Percentiles rank a stretch among this genome's conserved stretches.
Conservation (phyloP, 2,888 invertebrate genomes). For the Prenolepis imparis region DNA sequence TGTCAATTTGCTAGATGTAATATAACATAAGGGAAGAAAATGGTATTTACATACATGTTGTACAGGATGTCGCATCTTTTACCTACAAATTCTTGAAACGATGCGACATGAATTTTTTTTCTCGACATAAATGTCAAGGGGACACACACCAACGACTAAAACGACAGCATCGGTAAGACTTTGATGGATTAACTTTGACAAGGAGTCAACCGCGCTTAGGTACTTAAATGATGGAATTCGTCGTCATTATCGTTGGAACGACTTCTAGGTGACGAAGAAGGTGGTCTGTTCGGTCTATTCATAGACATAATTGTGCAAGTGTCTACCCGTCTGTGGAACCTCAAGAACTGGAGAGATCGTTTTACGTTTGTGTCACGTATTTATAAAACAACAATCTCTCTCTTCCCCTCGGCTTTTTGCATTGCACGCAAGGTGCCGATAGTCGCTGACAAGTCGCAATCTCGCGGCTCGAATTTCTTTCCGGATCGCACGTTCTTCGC, state of each 20-base stretch:
- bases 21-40: too few relatives aligned
- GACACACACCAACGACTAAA: background rate
- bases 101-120: too few relatives aligned
- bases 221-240: background rate
- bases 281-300: conserved; percentile 39
- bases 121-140: background rate
- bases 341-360: conserved; percentile 22
- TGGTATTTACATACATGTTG: background rate
- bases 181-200: background rate
- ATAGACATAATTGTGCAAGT: conserved; percentile 41
- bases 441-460: conserved; percentile 37
- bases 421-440: background rate
- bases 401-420: background rate
- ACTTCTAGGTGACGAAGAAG: conserved; percentile 17
- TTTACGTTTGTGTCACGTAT: conserved; percentile 57
- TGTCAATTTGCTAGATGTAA: background rate
- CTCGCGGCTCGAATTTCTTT: conserved; percentile 40
- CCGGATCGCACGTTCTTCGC: conserved; percentile 22
- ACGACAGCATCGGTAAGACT: background rate
- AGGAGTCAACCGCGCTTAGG: conserved; percentile 6
- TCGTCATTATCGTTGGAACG: background rate
- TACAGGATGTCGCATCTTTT: background rate
- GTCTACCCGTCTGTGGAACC: conserved; percentile 31
- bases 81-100: too few relatives aligned
- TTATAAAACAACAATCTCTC: background rate